Base-by-base conservation (phyloP, 2,797 vertebrate genomes). In the Phrynocephalus vlangalii region DNA sequence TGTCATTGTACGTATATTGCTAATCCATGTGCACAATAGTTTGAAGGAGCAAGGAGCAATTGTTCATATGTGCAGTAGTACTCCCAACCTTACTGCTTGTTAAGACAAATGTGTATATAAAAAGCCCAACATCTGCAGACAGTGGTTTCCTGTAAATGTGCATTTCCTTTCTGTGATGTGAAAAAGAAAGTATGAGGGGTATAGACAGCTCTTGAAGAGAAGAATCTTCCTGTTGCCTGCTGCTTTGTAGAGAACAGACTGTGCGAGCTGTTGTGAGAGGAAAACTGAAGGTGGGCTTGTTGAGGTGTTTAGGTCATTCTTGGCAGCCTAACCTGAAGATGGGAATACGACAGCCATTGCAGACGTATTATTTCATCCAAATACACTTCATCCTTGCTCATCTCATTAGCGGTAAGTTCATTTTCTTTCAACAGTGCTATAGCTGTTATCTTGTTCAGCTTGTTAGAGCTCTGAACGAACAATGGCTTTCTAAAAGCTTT, bases 141-240 rank as follows among this genome's bases (percentile, higher is more conserved):
- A 89, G 67, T 89, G 84, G 88, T 91, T 94, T 96, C 94, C 92
- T 94, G 94, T 89, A 82, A 80, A 67, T 16, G 30, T 84, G 89
- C 38, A 86, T 90, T 95, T 94, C 95, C 93, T 91, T 88, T 94
- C 92, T 91, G 90, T 87, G 60, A 72, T 5, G 13, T 84, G 85
- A 85, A 89, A 72, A 8, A 0, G 82, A 60, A 85, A 85, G 63
- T 68, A 88, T 82, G 50, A 81, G 75, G 85, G 70, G 11, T 33
- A 75, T 33, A 15, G 16, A 24, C 50, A 24, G 18, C 60, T 28
- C 6, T 75, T 16, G 18, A 56, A 88, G 24, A 38, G 20, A 80
- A 63, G 80, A 91, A 38, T 75, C 5, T 26, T 1, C 88, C 73
- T 68, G 44, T 67, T 78, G 1, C 92, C 92, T 90, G 83, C 86